Evolutionary conservation across 2,888 invertebrate species (phyloP), one percentile per base, ranked within the genome.

Genomic region (Drosophila mulleri): DNA sequence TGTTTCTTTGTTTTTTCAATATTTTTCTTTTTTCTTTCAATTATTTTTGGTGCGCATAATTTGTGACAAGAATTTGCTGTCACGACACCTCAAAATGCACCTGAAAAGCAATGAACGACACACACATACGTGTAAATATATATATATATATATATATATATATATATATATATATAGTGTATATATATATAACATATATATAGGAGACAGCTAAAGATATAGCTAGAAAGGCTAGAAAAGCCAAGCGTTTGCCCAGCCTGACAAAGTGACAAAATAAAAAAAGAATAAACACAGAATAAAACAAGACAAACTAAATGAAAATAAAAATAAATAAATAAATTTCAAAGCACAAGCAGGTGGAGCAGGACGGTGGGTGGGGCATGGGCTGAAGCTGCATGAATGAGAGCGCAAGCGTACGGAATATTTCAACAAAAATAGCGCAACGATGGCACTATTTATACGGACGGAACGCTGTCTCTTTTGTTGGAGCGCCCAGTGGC

Each of bases 11-110:
- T 23, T 23, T 45, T 45, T 16, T 23, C 23, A 16, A 47, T 9
- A 26, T n/a, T 39, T 39, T n/a, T 39, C n/a, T 39, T 66, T 63
- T 65, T 50, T 23, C 53, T 68, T 56, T 72, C 78, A 86, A 83
- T 88, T 90, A 86, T 86, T 88, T 89, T 88, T 90, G 80, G 90
- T 88, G 88, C 88, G 88, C 90, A 89, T 89, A 86, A 89, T 88
- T 89, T 72, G 72, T 72, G 85, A 58, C 65, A 80, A 78, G 80
- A 82, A 88, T 89, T 86, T 83, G 56, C 80, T 86, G 90, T 80
- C 89, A 87, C 75, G 84, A 85, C 88, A 86, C 80, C 86, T 86
- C 88, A 80, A 83, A 84, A 86, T 86, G 90, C 86, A 86, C 90
- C 88, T 86, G 90, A 86, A 83, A 63, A 64, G 32, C 48, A 4